These are phyloP conservation scores for Ceyx cyanopectus DNA, from an alignment of 2,113 vertebrate genomes.

Conservation along the genomic window DNA sequence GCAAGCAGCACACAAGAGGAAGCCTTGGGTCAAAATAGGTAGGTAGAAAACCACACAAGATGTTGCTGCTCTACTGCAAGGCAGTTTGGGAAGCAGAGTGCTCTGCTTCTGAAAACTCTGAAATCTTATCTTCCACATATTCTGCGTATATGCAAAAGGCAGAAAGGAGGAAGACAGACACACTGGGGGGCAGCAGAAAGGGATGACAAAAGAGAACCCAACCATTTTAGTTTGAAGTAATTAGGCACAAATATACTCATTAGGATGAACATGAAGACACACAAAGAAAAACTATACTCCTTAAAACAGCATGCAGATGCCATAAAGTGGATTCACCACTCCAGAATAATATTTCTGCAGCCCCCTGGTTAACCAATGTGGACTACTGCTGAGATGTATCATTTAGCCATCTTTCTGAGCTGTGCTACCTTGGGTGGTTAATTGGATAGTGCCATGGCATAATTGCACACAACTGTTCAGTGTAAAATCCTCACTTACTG, in stretches of 20 bases:
- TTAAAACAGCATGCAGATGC: neutral
- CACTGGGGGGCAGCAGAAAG: rapidly evolving
- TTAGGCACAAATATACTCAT: neutral
- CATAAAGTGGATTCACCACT: neutral
- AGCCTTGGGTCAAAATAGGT: neutral
- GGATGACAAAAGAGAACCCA: neutral
- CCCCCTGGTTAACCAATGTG: neutral
- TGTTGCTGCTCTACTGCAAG: neutral
- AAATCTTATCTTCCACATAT: rapidly evolving
- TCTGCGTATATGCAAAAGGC: rapidly evolving
- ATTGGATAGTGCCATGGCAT: neutral
- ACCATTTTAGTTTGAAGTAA: neutral
- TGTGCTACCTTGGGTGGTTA: slow-evolving; percentile 39
- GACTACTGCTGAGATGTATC: neutral
- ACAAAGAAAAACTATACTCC: neutral
- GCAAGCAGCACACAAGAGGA: neutral
- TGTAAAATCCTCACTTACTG: neutral
- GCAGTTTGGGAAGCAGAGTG: neutral
- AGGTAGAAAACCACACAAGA: neutral
- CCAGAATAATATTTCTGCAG: neutral
- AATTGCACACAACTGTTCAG: slow-evolving; percentile 25
- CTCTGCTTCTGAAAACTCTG: neutral
- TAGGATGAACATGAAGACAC: neutral
- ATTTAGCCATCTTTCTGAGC: neutral
- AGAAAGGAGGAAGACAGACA: neutral